phyloP scores from a whole-genome alignment of 2,797 vertebrate species.

The Pogoniulus pusillus region DNA sequence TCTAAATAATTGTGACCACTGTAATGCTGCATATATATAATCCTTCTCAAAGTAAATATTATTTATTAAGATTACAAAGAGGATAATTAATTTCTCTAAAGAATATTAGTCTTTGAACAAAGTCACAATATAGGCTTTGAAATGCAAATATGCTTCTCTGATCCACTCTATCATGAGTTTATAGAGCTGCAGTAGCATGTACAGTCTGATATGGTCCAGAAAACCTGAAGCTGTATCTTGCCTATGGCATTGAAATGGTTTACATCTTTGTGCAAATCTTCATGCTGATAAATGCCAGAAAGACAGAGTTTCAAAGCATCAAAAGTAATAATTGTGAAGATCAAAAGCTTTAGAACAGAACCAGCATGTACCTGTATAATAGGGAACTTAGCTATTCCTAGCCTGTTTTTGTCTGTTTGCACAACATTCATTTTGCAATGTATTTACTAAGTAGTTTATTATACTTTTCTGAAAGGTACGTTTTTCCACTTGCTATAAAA shows the following conservation, averaged over 20 bases:
- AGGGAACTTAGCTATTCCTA: background rate
- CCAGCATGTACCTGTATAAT: background rate
- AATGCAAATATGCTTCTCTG: background rate
- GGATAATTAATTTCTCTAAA: background rate
- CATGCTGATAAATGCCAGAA: background rate
- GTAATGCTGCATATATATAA: background rate
- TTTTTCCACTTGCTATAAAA: slow-evolving; percentile 15
- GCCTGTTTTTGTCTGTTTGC: background rate
- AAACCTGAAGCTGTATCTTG: background rate
- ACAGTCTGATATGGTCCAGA: background rate
- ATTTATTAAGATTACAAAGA: background rate
- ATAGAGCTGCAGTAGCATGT: background rate
- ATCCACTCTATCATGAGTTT: background rate
- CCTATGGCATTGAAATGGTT: background rate
- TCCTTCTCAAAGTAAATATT: background rate
- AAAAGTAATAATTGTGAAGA: background rate
- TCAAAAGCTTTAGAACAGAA: background rate
- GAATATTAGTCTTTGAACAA: background rate
- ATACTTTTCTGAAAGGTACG: background rate
- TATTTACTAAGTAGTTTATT: slow-evolving; percentile 6
- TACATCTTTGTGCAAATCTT: background rate
- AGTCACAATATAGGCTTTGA: background rate
- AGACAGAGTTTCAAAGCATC: background rate
- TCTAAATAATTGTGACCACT: background rate
- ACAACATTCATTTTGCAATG: background rate